Base-by-base conservation (phyloP, 2,113 vertebrate genomes). In the Ardeotis arabs region DNA sequence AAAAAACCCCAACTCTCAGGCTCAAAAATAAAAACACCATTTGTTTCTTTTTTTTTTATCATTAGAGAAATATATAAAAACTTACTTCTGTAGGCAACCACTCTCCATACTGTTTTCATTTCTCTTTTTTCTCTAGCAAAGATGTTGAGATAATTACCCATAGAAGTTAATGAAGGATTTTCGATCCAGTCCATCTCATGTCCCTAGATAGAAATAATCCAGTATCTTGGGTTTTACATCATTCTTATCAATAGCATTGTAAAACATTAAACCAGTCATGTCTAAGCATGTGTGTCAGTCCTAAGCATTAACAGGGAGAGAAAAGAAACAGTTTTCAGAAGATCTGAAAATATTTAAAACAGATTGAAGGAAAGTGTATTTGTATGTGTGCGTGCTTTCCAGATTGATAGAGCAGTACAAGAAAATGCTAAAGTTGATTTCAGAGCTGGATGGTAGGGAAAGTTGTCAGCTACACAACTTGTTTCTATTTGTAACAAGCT, bases 101-200 rank as follows among this genome's bases (percentile, higher is more conserved):
- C 7, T 87, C 31, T 66, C 28, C 31, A 53, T 55, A 64, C 35
- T 73, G 19, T 75, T 87, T 95, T 87, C 2, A 39, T 75, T 84
- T 83, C 7, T 33, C 72, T 69, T 77, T 70, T 90, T 60, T 70
- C 90, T 55, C 24, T 59, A 62, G 35, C 19, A 62, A 95, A 75
- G 45, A 52, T 49, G 73, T 23, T 16, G 27, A 92, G 53, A 89
- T 93, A 95, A 96, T 96, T 89, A 76, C 53, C 44, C 78, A 44
- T 25, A 41, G 70, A 91, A 96, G 14, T 56, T 92, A 95, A 78
- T 93, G 87, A 85, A 91, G 41, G 81, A 66, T 91, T 89, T 94
- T 94, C 0, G 1, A 89, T 94, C 83, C 77, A 79, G 53, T 72
- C 74, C 25, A 44, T 93, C 84, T 90, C 62, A 19, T 41, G 14